These are phyloP conservation scores for Solenopsis invicta DNA, from an alignment of 1,140 invertebrate species.

Conservation along the genomic window DNA sequence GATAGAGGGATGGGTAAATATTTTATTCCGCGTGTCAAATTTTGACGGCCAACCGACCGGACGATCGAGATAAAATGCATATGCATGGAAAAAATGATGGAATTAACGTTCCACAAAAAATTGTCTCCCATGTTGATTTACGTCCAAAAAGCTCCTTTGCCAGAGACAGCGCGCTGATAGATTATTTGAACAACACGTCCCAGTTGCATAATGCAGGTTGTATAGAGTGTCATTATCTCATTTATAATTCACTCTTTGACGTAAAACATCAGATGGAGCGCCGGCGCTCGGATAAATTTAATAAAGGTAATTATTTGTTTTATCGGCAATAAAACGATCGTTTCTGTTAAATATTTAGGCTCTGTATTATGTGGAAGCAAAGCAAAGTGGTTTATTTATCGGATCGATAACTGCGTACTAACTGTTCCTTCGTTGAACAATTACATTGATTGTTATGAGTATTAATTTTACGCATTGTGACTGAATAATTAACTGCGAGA, in stretches of 20 bases:
- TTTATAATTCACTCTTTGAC: constrained; percentile 56
- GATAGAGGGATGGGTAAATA: constrained; percentile 35
- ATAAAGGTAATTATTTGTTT: constrained; percentile 60
- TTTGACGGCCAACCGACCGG: constrained; percentile 24
- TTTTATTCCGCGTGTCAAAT: constrained; percentile 51
- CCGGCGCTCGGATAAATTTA: constrained; percentile 9
- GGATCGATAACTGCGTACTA: constrained; percentile 28
- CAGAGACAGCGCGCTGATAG: constrained; percentile 55
- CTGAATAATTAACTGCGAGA: constrained; percentile 33
- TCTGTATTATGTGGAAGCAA: constrained; percentile 29
- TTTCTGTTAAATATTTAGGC: constrained; percentile 50
- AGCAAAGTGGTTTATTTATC: constrained; percentile 48
- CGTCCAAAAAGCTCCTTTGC: constrained; percentile 46
- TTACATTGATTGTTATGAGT: constrained; percentile 38
- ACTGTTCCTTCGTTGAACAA: constrained; percentile 30
- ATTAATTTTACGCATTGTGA: constrained; percentile 47
- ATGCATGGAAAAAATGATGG: constrained; percentile 50
- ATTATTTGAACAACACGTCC: constrained; percentile 59
- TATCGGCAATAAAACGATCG: constrained; percentile 23
- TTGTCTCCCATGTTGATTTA: constrained; percentile 59
- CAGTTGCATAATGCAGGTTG: constrained; percentile 57
- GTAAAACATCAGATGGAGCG: constrained; percentile 35
- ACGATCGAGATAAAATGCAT: constrained; percentile 56
- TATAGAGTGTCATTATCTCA: constrained; percentile 59
- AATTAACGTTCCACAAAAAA: constrained; percentile 60